Evolutionary conservation across 2,888 invertebrate genomes (phyloP).

Genomic region (Scaptodrosophila latifasciaeformis): DNA sequence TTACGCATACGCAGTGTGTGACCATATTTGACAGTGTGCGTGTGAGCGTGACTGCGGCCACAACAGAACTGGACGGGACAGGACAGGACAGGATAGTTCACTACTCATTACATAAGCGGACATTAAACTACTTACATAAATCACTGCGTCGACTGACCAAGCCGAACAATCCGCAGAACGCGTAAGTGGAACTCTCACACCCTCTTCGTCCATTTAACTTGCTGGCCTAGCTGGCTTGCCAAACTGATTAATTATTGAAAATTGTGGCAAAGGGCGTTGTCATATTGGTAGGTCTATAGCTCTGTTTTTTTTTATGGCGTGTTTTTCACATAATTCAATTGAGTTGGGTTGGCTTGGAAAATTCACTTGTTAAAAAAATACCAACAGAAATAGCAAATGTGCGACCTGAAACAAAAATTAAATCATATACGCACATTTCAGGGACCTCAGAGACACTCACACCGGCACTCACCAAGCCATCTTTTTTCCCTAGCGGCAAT

Average conservation of each 20-base stretch:
- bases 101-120: constrained; percentile 46
- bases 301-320: constrained; percentile 30
- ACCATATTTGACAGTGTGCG: too few species aligned
- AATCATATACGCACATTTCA: constrained; percentile 25
- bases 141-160: constrained; percentile 32
- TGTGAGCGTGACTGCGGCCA: not conserved
- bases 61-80: constrained; percentile 7
- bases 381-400: not conserved
- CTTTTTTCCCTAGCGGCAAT: constrained; percentile 47
- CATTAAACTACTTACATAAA: constrained; percentile 59
- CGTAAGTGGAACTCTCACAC: too few species aligned
- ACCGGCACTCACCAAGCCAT: constrained; percentile 35
- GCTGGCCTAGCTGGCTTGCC: constrained; percentile 16
- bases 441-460: constrained; percentile 12
- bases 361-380: constrained; percentile 5
- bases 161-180: constrained; percentile 8
- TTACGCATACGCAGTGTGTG: constrained; percentile 1
- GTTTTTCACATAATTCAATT: constrained; percentile 46
- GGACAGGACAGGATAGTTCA: too few species aligned
- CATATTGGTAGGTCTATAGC: not conserved
- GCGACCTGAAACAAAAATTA: constrained; percentile 30
- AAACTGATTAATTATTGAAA: constrained; percentile 54
- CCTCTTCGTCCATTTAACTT: constrained; percentile 15
- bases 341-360: constrained; percentile 43
- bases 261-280: constrained; percentile 37